Evolutionary conservation across 2,113 vertebrate species (phyloP), one percentile per base, ranked within the genome.

Genomic region (Mobula birostris): DNA sequence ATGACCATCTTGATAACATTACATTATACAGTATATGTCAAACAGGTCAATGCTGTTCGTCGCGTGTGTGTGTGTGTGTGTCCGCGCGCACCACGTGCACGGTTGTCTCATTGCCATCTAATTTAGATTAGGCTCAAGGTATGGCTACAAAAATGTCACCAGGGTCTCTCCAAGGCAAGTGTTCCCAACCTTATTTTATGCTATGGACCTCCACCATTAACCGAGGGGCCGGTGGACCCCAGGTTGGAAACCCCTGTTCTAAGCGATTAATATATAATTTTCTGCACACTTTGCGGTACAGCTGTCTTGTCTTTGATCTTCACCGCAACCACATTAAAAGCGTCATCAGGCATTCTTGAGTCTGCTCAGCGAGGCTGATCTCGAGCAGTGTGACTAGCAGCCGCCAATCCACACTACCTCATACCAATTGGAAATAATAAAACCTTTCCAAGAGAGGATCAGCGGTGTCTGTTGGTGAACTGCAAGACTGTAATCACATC

Each of bases 111-210:
- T 14, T 58, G 21, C 21, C 48, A 27, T 66, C 15, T 92, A 48
- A 40, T 72, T 70, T 72, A 56, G 70, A 74, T 40, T 68, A 56
- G 74, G 29, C 32, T 93, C 24, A 17, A 93, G 9, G 27, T 48
- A 74, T 91, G 88, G 32, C 68, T 70, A 56, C 24, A 92, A 68
- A 92, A 92, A 92, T 92, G 90, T 68, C 70, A 93, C 40, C 21
- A 93, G 70, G 66, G 70, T 27, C 91, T 93, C 48, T 48, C 48
- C 3, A 48, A 48, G 48, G 48, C 48, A 48, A 48, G 48, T 0
- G 48, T 48, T 48, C 48, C 48, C 48, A 48, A 48, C 48, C 48
- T 48, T 48, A 0, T 48, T 48, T 48, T 48, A 48, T 4, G 48
- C 48, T 48, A 48, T 48, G 48, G 48, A 48, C 2, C 48, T 48